Evolutionary conservation across 2,113 vertebrate genomes (phyloP), one percentile per base, ranked within the genome.

Genomic region (Deroptyus accipitrinus): DNA sequence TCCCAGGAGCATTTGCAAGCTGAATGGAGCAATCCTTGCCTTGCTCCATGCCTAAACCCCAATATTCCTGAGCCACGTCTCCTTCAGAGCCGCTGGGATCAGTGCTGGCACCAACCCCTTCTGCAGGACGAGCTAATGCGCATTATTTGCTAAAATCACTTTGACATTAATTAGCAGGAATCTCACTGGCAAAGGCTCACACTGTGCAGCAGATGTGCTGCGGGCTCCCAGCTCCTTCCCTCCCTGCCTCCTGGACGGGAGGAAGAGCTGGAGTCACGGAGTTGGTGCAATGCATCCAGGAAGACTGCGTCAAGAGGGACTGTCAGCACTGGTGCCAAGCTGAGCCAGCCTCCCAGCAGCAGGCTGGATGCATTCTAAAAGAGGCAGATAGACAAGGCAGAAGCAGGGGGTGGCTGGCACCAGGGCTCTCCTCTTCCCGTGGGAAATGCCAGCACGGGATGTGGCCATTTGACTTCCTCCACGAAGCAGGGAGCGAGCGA

Each of bases 131-230:
- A 94, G 89, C 92, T 96, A 96, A 88, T 95, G 90, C 59, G 70
- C 92, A 74, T 94, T 95, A 96, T 97, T 96, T 97, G 96, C 96
- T 91, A 89, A 93, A 96, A 90, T 90, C 94, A 96, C 82, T 96
- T 95, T 95, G 97, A 97, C 96, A 83, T 96, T 97, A 97, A 97
- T 97, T 97, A 97, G 96, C 94, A 95, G 92, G 91, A 88, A 95
- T 81, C 76, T 92, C 46, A 1, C 91, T 81, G 94, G 94, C 94
- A 91, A 22, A 93, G 80, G 13, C 83, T 92, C 96, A 73, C 72
- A 74, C 95, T 70, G 95, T 0, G 89, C 91, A 93, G 91, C 97
- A 97, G 97, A 96, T 97, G 96, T 75, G 90, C 48, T 23, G 67
- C 20, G 0, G 93, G 92, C 94, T 97, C 95, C 74, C 92, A 86